A percentile compares a stretch with the other conserved stretches of the same genome.
phyloP scores from a whole-genome alignment of 2,797 vertebrate genomes.

The Miichthys miiuy region DNA sequence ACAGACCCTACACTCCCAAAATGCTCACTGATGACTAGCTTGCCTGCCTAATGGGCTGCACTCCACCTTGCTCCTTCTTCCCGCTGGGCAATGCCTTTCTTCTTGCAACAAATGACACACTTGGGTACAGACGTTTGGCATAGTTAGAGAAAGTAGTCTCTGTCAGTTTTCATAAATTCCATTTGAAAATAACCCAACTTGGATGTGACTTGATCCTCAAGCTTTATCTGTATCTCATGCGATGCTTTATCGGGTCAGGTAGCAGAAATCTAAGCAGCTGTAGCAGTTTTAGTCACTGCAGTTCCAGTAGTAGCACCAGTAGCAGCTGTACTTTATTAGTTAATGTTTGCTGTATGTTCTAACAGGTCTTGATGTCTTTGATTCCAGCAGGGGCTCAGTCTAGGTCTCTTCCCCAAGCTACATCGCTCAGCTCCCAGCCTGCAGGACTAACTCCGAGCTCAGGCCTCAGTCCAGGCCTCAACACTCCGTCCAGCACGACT shows the following conservation, averaged over 20 bases:
- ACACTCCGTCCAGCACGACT: conserved; percentile 15
- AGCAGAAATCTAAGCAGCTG: not conserved
- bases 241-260: not conserved
- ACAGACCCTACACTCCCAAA: too few species aligned
- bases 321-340: not conserved
- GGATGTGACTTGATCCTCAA: not conserved
- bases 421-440: conserved; percentile 54
- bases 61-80: not conserved
- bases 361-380: conserved; percentile 32
- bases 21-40: not conserved
- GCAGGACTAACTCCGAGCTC: conserved; percentile 49
- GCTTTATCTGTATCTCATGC: not conserved
- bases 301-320: not conserved
- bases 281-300: not conserved
- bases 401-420: conserved; percentile 45
- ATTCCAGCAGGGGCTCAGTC: conserved; percentile 47
- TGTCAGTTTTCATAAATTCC: too few species aligned
- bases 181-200: conserved; percentile 1
- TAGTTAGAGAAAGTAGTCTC: too few species aligned
- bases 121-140: not conserved
- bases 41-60: not conserved
- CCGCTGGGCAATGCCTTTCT: not conserved
- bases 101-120: not conserved
- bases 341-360: not conserved
- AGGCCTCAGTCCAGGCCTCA: conserved; percentile 45